A percentile compares a stretch with the other conserved stretches of the same genome.
Evolutionary conservation across 2,888 invertebrate species (phyloP).

Genomic region (Erpobdella octoculata): DNA sequence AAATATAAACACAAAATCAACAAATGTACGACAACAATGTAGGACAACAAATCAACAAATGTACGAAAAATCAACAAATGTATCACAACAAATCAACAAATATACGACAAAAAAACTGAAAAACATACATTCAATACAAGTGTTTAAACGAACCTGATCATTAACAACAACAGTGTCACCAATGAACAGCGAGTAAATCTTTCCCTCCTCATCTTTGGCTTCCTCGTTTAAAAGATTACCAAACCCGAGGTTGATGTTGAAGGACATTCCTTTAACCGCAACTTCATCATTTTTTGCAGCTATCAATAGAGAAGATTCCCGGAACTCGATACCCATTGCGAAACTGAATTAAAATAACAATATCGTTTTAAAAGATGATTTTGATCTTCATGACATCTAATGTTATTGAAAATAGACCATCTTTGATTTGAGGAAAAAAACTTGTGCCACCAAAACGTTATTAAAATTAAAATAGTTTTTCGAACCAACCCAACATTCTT

Average conservation of each 20-base stretch:
- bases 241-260: conserved; percentile 87
- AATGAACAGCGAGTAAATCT: conserved; percentile 83
- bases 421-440: background rate
- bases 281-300: conserved; percentile 75
- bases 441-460: background rate
- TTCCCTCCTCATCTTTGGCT: conserved; percentile 66
- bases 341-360: conserved; percentile 58
- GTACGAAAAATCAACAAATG: too few relatives aligned
- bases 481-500: conserved; percentile 75
- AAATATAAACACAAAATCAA: too few relatives aligned
- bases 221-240: conserved; percentile 74
- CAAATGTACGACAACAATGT: too few relatives aligned
- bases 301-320: conserved; percentile 84
- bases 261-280: conserved; percentile 87
- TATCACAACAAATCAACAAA: too few relatives aligned
- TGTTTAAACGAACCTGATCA: conserved; percentile 58
- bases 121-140: too few relatives aligned
- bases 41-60: too few relatives aligned
- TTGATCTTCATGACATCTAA: background rate
- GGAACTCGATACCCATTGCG: conserved; percentile 94
- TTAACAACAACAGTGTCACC: conserved; percentile 94
- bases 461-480: background rate
- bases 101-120: too few relatives aligned
- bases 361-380: background rate
- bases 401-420: too few relatives aligned